These are phyloP conservation scores for Labrus mixtus DNA, from an alignment of 2,113 vertebrate species.

Conservation along the genomic window DNA sequence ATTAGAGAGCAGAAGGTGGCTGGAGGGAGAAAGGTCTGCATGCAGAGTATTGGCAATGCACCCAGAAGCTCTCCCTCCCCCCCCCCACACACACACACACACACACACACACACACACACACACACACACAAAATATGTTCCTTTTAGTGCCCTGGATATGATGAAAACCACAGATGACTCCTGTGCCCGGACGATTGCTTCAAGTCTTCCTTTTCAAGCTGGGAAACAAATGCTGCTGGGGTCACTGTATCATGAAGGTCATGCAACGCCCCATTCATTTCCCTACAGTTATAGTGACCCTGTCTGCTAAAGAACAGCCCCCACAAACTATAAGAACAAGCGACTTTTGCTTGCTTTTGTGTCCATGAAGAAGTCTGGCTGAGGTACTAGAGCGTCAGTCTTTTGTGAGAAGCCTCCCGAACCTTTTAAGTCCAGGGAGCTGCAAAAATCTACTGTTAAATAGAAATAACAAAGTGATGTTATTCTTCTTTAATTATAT, in stretches of 20 bases:
- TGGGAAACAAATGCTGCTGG: slow-evolving; percentile 56
- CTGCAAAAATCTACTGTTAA: not conserved
- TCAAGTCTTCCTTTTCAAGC: slow-evolving; percentile 52
- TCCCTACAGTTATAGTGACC: slow-evolving; percentile 28
- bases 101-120: slow-evolving; percentile 4
- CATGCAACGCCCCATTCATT: slow-evolving; percentile 45
- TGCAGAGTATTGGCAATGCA: slow-evolving; percentile 49
- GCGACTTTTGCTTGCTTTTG: not conserved
- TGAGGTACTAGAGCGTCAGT: not conserved
- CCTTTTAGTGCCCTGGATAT: slow-evolving; percentile 27
- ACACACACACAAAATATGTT: slow-evolving; percentile 20
- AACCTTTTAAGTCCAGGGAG: not conserved
- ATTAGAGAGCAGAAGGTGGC: slow-evolving; percentile 65
- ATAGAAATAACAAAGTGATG: not conserved
- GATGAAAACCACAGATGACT: slow-evolving; percentile 51
- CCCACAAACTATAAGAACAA: not conserved
- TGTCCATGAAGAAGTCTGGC: slow-evolving; percentile 3
- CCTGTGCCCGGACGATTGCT: slow-evolving; percentile 31
- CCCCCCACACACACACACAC: not conserved
- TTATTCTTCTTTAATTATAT: not conserved
- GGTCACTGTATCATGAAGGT: slow-evolving; percentile 67
- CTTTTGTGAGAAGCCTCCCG: slow-evolving; percentile 1
- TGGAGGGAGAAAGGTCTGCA: slow-evolving; percentile 41
- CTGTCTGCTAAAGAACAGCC: not conserved
- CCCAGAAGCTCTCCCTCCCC: not conserved